phyloP scores from a whole-genome alignment of 2,888 invertebrate genomes.

The Spicauda simplicius region DNA sequence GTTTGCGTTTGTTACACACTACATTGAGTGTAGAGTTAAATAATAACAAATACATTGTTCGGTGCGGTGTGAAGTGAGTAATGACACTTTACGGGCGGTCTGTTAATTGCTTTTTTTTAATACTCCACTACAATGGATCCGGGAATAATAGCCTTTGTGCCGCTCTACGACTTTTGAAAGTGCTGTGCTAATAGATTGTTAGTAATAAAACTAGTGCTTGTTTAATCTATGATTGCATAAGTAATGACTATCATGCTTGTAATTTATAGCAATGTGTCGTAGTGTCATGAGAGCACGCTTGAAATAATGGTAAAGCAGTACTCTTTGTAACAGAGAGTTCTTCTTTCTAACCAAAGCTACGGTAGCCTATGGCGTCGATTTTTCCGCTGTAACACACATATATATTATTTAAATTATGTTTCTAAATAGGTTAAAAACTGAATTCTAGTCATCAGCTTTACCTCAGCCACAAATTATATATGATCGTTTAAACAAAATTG shows the following conservation, averaged over 20 bases:
- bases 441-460: no score
- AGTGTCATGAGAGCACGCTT: no score
- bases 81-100: conserved; percentile 61
- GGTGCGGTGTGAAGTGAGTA: conserved; percentile 56
- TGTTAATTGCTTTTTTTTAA: conserved; percentile 61
- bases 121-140: conserved; percentile 35
- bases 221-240: conserved; percentile 23
- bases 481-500: no score
- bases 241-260: conserved; percentile 22
- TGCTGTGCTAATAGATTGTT: conserved; percentile 29
- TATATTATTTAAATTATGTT: no score
- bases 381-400: no score
- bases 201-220: conserved; percentile 22
- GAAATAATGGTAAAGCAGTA: no score
- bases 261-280: neutral
- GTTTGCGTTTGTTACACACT: conserved; percentile 63
- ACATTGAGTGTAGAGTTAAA: conserved; percentile 62
- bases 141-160: conserved; percentile 43
- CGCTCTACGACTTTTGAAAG: conserved; percentile 2
- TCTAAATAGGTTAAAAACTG: no score
- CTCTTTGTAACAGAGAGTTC: no score
- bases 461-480: no score
- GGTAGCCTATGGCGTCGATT: no score
- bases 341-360: no score
- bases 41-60: conserved; percentile 75